Base-by-base conservation (phyloP, 2,113 vertebrate genomes). In the Corydoras maculifer region DNA sequence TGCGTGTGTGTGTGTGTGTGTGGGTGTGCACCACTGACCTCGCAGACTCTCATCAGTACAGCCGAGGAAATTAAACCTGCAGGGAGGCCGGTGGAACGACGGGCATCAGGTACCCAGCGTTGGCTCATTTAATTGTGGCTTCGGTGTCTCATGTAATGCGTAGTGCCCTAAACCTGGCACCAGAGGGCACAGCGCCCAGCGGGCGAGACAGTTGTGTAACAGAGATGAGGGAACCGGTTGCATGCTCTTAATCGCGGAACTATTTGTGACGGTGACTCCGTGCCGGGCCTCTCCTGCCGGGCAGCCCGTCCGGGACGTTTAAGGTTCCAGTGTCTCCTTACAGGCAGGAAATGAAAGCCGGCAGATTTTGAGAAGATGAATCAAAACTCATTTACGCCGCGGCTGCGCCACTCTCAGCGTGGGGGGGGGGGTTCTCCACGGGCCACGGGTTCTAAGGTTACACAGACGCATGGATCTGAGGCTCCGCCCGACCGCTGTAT, bases 31-130 rank as follows among this genome's bases (percentile, higher is more conserved):
- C 61, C 61, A 77, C 57, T 62, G 6, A 62, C 50, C 78, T 62
- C 29, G 65, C 65, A 75, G 66, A 62, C 73, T 77, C 75, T 68
- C 60, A 14, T 60, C 76, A 77, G 78, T 76, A 63, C 74, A 74
- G 69, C 69, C 66, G 74, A 77, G 79, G 82, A 80, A 81, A 83
- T 81, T 79, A 77, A 76, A 76, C 81, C 78, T 80, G 78, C 76
- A 49, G 76, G 78, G 69, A 73, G 62, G 58, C 58, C 58, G 62
- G 65, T 75, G 67, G 75, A 65, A 72, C 74, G 55, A 68, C 7
- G 55, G 31, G 61, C 35, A 67, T 9, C 9, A 58, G 62, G 67
- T 75, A 77, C 73, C 75, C 73, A 74, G 79, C 65, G 64, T 69
- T 62, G 66, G 63, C 70, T 83, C 75, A 81, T 78, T 82, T 77